These are phyloP conservation scores for Parasteatoda tepidariorum DNA, from an alignment of 1,140 invertebrate genomes.

Conservation along the genomic window DNA sequence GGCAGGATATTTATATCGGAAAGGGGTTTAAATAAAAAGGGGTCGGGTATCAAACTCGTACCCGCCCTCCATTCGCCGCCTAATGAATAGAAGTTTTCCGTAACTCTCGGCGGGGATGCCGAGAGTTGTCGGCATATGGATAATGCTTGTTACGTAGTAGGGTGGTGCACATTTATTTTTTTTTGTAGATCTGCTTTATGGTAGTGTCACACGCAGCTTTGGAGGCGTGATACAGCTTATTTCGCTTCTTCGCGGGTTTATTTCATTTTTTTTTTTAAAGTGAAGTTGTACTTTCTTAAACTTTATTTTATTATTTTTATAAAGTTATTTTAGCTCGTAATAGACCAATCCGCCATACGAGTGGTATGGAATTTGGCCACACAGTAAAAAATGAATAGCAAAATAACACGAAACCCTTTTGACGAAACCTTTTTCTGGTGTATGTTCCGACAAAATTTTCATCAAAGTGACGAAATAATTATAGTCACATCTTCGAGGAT, in stretches of 20 bases:
- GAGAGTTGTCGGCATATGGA: constrained; percentile 7
- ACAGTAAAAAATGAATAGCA: too few relatives aligned
- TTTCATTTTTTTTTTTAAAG: too few relatives aligned
- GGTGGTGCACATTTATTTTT: neutral
- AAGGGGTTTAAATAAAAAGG: neutral
- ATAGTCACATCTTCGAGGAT: too few relatives aligned
- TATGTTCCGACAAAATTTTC: too few relatives aligned
- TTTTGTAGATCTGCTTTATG: neutral
- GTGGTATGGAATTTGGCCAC: too few relatives aligned
- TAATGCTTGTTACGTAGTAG: constrained; percentile 5
- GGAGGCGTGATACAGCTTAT: constrained; percentile 1
- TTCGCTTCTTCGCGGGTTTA: neutral
- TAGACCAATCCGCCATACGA: too few relatives aligned
- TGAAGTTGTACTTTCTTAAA: too few relatives aligned
- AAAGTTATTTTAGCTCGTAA: too few relatives aligned
- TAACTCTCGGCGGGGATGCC: neutral
- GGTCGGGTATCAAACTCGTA: constrained; percentile 23
- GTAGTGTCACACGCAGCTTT: neutral
- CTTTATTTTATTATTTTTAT: too few relatives aligned
- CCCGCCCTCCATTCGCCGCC: constrained; percentile 11
- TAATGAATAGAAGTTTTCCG: constrained; percentile 35
- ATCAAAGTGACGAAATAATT: too few relatives aligned
- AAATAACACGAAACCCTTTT: too few relatives aligned
- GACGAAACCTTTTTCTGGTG: too few relatives aligned
- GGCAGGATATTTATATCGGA: constrained; percentile 31